These are phyloP conservation scores for Silurus aristotelis DNA, from an alignment of 2,797 vertebrate species.

Conservation along the genomic window DNA sequence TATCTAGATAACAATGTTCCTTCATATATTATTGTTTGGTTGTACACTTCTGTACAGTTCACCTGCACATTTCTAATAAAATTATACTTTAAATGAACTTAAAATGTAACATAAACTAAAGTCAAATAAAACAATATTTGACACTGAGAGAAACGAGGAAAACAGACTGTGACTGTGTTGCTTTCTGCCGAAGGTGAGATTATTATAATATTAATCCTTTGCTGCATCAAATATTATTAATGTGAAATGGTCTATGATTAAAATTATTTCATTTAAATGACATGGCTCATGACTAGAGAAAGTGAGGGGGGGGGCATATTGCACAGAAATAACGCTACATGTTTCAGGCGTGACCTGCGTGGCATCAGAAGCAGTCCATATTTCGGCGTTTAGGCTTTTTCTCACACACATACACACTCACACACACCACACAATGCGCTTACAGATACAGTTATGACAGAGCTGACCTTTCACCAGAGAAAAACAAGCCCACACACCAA, in stretches of 20 bases:
- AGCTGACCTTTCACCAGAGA: constrained; percentile 38
- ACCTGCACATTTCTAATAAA: neutral
- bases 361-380: neutral
- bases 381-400: neutral
- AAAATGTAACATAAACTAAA: too few species aligned
- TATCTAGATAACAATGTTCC: neutral
- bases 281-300: neutral
- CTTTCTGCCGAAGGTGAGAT: neutral
- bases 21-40: neutral
- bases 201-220: neutral
- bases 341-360: neutral
- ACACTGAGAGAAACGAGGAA: neutral
- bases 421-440: neutral
- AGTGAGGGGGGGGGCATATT: neutral
- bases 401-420: neutral
- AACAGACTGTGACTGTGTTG: neutral
- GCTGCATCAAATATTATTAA: neutral
- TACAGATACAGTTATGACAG: constrained; percentile 1
- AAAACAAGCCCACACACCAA: constrained; percentile 13
- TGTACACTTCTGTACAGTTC: neutral
- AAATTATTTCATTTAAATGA: neutral
- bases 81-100: neutral
- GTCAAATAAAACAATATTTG: neutral
- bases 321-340: neutral
- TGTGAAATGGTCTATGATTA: neutral